Conservation (phyloP, 1,140 invertebrate species). For the Sarcophaga bullata region DNA sequence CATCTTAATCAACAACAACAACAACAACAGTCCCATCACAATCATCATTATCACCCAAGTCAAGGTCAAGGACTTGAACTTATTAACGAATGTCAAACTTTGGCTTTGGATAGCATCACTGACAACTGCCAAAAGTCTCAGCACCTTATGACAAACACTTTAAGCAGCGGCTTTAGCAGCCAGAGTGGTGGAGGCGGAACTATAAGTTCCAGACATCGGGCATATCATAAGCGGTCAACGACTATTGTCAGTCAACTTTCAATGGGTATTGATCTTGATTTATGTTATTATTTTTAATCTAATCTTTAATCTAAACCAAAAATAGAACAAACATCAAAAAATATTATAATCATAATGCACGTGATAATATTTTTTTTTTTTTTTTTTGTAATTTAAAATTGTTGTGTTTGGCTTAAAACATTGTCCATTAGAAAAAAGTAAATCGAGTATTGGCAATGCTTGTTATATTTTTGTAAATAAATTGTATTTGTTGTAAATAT, state of each 20-base stretch:
- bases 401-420: background rate
- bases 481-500: no score
- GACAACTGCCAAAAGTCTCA: slow-evolving; percentile 41
- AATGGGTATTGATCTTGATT: slow-evolving; percentile 71
- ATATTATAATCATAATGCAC: background rate
- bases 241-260: slow-evolving; percentile 82
- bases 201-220: slow-evolving; percentile 66
- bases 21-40: background rate
- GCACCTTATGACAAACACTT: slow-evolving; percentile 4
- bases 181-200: slow-evolving; percentile 51
- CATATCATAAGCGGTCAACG: slow-evolving; percentile 75
- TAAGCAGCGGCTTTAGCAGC: slow-evolving; percentile 44
- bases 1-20: background rate
- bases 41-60: slow-evolving; percentile 7
- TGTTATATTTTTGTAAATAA: no score
- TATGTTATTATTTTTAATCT: slow-evolving; percentile 50
- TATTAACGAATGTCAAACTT: slow-evolving; percentile 63
- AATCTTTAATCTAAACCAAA: no score
- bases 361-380: background rate
- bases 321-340: no score
- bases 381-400: background rate
- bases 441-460: no score
- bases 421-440: no score
- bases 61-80: slow-evolving; percentile 53
- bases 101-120: slow-evolving; percentile 51